Base-by-base conservation (phyloP, 2,888 invertebrate genomes). In the Acanthacorydalis orientalis region DNA sequence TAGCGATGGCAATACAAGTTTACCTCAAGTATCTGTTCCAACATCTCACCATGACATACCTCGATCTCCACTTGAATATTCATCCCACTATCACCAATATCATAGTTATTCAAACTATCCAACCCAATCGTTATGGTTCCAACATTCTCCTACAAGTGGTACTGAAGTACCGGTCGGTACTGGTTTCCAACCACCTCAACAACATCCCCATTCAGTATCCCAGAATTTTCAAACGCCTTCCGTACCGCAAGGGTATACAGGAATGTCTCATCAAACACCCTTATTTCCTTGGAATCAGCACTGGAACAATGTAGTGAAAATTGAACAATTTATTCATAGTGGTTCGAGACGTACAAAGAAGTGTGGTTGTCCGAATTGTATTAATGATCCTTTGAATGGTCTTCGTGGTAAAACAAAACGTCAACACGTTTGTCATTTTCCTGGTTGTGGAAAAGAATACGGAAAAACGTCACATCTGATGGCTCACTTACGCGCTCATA, bases 381-480 rank as follows among this genome's bases (percentile, higher is more conserved):
- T 80, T 55, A 82, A 75, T 55, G 90, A 78, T 71, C 86, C 83
- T 61, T 72, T 54, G 62, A 85, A 73, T 56, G 88, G 74, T 50
- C 77, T 75, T 64, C 84, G 73, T 61, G 89, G 80, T 54, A 87
- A 79, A 56, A 86, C 79, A 56, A 88, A 80, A 68, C 84, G 80
- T 63, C 83, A 74, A 65, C 91, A 91, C 63, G 77, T 83, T 41
- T 91, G 91, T 59, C 88, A 90, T 64, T 80, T 88, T 37, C 82
- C 85, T 1, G 89, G 88, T 40, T 95, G 93, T 61, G 80, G 78
- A 50, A 82, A 85, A 58, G 81, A 89, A 12, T 96, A 95, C 65
- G 89, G 88, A 11, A 93, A 93, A 65, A 91, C 92, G 0, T 92
- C 92, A 0, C 95, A 96, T 61, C 65, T 96, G 51, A 91, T 91